Conservation (phyloP, 2,797 vertebrate species). For the Characodon lateralis region DNA sequence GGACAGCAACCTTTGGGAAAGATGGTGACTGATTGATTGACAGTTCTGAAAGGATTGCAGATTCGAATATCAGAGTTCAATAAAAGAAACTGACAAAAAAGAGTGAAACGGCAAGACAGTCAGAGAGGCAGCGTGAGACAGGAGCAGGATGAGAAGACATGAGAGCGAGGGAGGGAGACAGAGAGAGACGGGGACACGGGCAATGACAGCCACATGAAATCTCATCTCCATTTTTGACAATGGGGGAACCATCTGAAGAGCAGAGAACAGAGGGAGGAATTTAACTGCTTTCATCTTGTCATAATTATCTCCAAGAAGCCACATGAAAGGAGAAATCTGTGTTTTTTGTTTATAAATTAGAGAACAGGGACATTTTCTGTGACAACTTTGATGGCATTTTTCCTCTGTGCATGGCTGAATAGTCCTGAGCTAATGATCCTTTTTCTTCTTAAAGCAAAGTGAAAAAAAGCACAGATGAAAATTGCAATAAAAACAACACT, state of each 20-base stretch:
- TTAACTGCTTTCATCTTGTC: constrained; percentile 84
- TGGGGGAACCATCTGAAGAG: constrained; percentile 82
- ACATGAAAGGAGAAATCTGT: constrained; percentile 81
- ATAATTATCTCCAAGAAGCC: constrained; percentile 85
- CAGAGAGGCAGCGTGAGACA: constrained; percentile 51
- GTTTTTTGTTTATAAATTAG: constrained; percentile 85
- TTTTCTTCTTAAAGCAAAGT: constrained; percentile 68
- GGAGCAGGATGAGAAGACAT: constrained; percentile 57
- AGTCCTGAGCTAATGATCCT: constrained; percentile 78
- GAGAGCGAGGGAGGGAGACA: constrained; percentile 45
- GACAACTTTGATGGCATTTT: constrained; percentile 81
- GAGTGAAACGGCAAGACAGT: constrained; percentile 65
- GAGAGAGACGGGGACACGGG: constrained; percentile 66
- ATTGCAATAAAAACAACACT: constrained; percentile 78
- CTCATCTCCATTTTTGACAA: constrained; percentile 87
- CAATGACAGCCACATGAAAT: constrained; percentile 83
- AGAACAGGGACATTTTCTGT: constrained; percentile 80
- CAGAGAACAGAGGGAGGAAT: constrained; percentile 82
- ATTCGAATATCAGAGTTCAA: constrained; percentile 76
- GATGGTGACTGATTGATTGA: constrained; percentile 71
- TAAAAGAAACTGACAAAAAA: constrained; percentile 72
- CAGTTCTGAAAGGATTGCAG: constrained; percentile 70
- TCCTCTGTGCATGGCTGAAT: constrained; percentile 75
- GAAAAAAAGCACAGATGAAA: constrained; percentile 63
- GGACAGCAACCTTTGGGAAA: constrained; percentile 72